A percentile compares a stretch with the other conserved stretches of the same genome.
Evolutionary conservation across 2,113 vertebrate genomes (phyloP).

Genomic region (Perccottus glenii): DNA sequence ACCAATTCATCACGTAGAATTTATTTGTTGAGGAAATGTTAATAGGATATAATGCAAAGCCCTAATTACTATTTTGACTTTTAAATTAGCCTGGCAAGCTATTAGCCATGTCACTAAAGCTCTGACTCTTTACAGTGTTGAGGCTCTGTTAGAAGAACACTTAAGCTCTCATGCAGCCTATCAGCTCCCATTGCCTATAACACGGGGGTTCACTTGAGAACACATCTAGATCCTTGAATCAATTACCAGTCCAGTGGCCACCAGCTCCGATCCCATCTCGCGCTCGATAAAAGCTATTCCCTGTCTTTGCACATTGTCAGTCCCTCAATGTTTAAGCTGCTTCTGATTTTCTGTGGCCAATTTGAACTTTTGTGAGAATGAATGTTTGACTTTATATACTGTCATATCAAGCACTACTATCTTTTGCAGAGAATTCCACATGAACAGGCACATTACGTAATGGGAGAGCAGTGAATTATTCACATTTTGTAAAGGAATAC

Average conservation of each 20-base stretch:
- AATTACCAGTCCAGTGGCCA: constrained; percentile 63
- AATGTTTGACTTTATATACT: constrained; percentile 8
- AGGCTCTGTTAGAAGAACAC: constrained; percentile 31
- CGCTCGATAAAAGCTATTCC: constrained; percentile 69
- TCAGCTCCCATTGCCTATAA: constrained; percentile 37
- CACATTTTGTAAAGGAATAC: background rate
- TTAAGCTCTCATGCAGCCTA: constrained; percentile 54
- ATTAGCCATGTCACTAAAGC: too few species aligned
- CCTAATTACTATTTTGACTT: too few species aligned
- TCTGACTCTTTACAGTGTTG: constrained; percentile 28
- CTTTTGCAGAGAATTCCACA: background rate
- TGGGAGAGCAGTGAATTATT: constrained; percentile 4
- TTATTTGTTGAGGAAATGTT: too few species aligned
- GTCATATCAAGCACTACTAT: background rate
- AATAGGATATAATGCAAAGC: too few species aligned
- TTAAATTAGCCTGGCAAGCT: too few species aligned
- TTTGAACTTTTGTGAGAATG: constrained; percentile 30
- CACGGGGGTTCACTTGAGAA: constrained; percentile 39
- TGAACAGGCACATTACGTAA: background rate
- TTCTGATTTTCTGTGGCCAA: constrained; percentile 53
- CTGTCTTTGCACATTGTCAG: constrained; percentile 42
- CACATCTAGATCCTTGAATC: constrained; percentile 62
- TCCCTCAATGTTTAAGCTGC: constrained; percentile 42
- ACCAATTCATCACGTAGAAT: too few species aligned
- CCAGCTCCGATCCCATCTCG: constrained; percentile 71